A percentile compares a stretch with the other conserved stretches of the same genome.
Conservation (phyloP, 2,797 vertebrate genomes). For the Sylvia borin region DNA sequence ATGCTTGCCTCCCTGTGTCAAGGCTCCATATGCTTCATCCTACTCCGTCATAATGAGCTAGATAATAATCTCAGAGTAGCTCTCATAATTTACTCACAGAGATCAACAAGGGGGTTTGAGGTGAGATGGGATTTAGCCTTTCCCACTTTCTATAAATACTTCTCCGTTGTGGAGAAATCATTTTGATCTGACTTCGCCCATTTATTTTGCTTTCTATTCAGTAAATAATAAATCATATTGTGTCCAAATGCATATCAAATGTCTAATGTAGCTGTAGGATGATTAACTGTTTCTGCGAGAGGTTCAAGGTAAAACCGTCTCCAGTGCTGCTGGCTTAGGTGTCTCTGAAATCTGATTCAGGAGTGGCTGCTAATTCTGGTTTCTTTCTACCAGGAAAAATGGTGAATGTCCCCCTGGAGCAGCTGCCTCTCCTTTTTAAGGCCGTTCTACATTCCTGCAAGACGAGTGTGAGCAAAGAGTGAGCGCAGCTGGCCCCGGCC, state of each 20-base stretch:
- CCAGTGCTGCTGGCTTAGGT: conserved; percentile 46
- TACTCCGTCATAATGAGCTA: neutral
- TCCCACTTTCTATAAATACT: conserved; percentile 45
- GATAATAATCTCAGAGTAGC: conserved; percentile 27
- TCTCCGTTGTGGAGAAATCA: conserved; percentile 7
- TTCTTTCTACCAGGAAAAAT: conserved; percentile 86
- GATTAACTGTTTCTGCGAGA: conserved; percentile 63
- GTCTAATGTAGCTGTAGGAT: conserved; percentile 42
- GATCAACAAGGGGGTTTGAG: conserved; percentile 6
- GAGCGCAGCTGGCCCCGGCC: conserved; percentile 76
- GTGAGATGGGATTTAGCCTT: conserved; percentile 25
- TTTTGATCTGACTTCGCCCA: conserved; percentile 46
- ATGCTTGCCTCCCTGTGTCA: neutral
- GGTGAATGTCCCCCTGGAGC: conserved; percentile 96
- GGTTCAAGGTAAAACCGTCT: conserved; percentile 62
- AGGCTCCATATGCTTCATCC: neutral
- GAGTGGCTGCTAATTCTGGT: conserved; percentile 26
- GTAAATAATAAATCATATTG: conserved; percentile 57
- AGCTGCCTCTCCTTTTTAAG: conserved; percentile 98
- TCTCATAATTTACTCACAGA: neutral
- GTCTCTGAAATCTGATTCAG: conserved; percentile 60
- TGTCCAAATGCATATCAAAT: conserved; percentile 59
- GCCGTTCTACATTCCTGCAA: conserved; percentile 98
- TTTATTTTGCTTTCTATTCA: conserved; percentile 41
- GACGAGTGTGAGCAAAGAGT: conserved; percentile 87